Evolutionary conservation across 2,888 invertebrate genomes (phyloP), one percentile per base, ranked within the genome.

Genomic region (Stegana nigrithorax): DNA sequence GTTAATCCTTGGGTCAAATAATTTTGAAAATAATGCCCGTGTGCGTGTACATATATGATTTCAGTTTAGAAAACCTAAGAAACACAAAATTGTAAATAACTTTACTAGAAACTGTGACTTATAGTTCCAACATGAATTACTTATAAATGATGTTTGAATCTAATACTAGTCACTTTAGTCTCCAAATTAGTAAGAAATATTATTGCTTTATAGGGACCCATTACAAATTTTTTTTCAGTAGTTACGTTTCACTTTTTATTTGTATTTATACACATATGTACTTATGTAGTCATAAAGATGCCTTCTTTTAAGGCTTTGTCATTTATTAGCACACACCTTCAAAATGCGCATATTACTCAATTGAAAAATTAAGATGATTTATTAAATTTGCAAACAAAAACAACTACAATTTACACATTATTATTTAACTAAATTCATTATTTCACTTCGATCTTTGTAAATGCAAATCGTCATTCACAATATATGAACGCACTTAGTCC

Each of bases 311-410:
- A 10, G 6, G 10, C 26, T 44, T 8, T 58, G 26, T 39, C 45
- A 45, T 45, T 17, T 62, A 44, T 42, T 26, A 65, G 61, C 67
- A 80, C 81, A 75, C 81, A 82, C 82, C 82, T 82, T 82, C 81
- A 82, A 80, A 78, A 81, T 82, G 81, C 74, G 82, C 82, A 82
- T 82, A 82, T 81, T 82, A 82, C 73, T 81, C 73, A 75, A 78
- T 78, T 78, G 60, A 63, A 70, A 71, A 73, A 72, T 72, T 78
- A 72, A 69, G 65, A 75, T 76, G 65, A 65, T 59, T 51, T 53
- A 27, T 47, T 60, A 63, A 65, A 59, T 63, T n/a, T 17, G 39
- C 14, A 17, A 39, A 39, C 39, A 39, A 39, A 39, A n/a, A n/a
- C n/a, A n/a, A n/a, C n/a, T n/a, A n/a, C n/a, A n/a, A n/a, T n/a